Base-by-base conservation (phyloP, 2,888 invertebrate genomes). In the Nysson spinosus region DNA sequence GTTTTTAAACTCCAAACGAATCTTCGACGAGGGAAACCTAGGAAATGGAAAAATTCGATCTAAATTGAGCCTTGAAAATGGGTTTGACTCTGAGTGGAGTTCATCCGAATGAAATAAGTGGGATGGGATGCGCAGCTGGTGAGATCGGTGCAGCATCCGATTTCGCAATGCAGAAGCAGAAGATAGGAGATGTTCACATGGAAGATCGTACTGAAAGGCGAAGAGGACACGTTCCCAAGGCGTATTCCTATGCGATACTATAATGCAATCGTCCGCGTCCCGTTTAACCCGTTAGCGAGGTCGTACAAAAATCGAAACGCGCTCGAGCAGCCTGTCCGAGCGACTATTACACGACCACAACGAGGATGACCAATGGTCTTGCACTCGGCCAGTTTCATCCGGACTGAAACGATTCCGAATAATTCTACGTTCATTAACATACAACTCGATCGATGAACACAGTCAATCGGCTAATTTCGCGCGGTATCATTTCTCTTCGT, bases 201-300 rank as follows among this genome's bases (percentile, higher is more conserved):
- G 40, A 57, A 44, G 70, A 67, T 68, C 61, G 60, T 50, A 63
- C 66, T 66, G 73, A 76, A 76, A 71, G 72, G 72, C 69, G 69
- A 77, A 78, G 78, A 82, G 82, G 80, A 80, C 78, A 73, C 79
- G 78, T 79, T 82, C 77, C 72, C 78, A 79, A 77, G 80, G 71
- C 69, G 75, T 74, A 65, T 68, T 70, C 70, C 61, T 62, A 67
- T 51, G 42, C 62, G 74, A 72, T 73, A 72, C 63, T 66, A 69
- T 75, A 77, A 80, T 77, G 70, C 75, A 78, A 75, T 79, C 75
- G 79, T 80, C 73, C 82, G n/a, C n/a, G 77, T 82, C 83, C 80
- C 77, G 79, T 78, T 80, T 76, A 77, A 84, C 77, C 83, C 83
- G 82, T 83, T 83, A 81, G 69, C 65, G 65, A 63, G 60, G 64